These are phyloP conservation scores for Ischnura elegans DNA, from an alignment of 2,888 invertebrate species.

Conservation along the genomic window DNA sequence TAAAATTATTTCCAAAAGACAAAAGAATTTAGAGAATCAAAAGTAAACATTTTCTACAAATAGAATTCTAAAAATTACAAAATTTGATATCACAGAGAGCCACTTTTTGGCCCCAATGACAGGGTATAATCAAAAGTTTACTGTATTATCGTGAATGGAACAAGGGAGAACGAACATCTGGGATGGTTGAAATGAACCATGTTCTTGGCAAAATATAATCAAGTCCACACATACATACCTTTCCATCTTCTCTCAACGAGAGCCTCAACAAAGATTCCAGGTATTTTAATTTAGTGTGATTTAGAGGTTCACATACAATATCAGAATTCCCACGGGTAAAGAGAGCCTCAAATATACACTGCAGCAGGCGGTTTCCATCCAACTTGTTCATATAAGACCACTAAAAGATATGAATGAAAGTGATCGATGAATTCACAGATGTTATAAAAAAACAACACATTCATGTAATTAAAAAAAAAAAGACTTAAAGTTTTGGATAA, in stretches of 20 bases:
- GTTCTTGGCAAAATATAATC: no score
- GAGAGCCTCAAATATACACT: neutral
- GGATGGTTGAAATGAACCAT: no score
- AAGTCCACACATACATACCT: neutral
- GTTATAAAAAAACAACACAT: neutral
- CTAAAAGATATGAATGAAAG: neutral
- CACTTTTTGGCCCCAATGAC: no score
- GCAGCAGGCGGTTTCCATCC: neutral
- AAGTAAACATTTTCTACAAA: no score
- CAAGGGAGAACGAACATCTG: no score
- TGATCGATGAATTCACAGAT: neutral
- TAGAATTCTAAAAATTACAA: no score
- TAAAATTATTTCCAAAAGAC: no score
- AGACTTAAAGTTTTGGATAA: neutral
- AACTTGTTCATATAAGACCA: neutral
- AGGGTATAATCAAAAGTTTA: no score
- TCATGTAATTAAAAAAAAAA: no score
- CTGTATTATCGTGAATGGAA: no score
- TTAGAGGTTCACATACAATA: neutral
- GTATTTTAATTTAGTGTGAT: neutral
- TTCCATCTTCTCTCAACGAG: neutral
- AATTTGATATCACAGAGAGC: no score
- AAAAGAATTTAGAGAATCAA: no score
- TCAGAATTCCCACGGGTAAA: neutral
- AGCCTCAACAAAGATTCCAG: slow-evolving; percentile 13